phyloP scores from a whole-genome alignment of 1,140 invertebrate species.

The Caenorhabditis elegans region WBcel235 BX284606.5:11049001-11049500 shows the following conservation, averaged over 20 bases:
- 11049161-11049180: conserved; percentile 26
- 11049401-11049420: conserved; percentile 27
- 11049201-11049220: background rate
- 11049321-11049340: background rate
- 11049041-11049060: background rate
- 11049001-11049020: too few relatives aligned
- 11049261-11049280: conserved; percentile 8
- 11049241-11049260: background rate
- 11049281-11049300: background rate
- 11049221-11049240: background rate
- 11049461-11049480: background rate
- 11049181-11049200: background rate
- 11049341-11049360: background rate
- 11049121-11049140: conserved; percentile 10
- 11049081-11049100: conserved; percentile 40
- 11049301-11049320: conserved; percentile 20
- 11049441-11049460: conserved; percentile 8
- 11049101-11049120: conserved; percentile 31
- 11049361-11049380: conserved; percentile 12
- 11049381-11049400: conserved; percentile 19
- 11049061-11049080: conserved; percentile 37
- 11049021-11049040: background rate
- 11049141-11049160: conserved; percentile 30
- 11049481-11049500: background rate
- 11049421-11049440: background rate